Evolutionary conservation across 2,888 invertebrate species (phyloP).

Genomic region (Dasypolia templi): DNA sequence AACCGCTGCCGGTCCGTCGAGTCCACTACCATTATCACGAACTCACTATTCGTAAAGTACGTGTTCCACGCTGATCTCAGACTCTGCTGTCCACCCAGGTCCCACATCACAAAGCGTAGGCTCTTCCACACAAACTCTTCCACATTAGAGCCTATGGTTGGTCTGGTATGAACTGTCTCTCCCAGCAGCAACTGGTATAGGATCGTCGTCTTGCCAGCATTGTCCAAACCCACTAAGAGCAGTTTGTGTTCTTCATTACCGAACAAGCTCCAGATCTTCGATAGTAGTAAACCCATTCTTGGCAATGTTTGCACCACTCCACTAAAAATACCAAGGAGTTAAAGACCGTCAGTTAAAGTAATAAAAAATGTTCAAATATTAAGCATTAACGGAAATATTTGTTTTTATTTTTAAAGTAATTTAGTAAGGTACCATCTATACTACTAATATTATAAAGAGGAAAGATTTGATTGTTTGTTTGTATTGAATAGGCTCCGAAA

Average conservation of each 20-base stretch:
- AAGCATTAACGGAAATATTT: background rate
- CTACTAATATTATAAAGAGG: too few relatives aligned
- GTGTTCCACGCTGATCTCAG: slow-evolving; percentile 99
- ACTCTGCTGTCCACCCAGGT: slow-evolving; percentile 99
- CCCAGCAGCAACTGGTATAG: slow-evolving; percentile 99
- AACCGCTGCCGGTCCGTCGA: slow-evolving; percentile 98
- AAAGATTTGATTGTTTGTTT: too few relatives aligned
- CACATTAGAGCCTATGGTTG: slow-evolving; percentile 99
- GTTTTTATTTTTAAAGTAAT: background rate
- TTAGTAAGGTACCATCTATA: background rate
- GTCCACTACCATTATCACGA: slow-evolving; percentile 99
- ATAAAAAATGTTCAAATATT: slow-evolving; percentile 1
- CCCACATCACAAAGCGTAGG: slow-evolving; percentile 99
- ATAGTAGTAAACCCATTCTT: slow-evolving; percentile 97
- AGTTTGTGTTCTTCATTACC: slow-evolving; percentile 99
- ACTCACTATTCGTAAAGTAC: slow-evolving; percentile 99
- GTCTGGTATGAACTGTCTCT: slow-evolving; percentile 99
- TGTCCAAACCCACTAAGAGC: slow-evolving; percentile 98
- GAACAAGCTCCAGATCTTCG: slow-evolving; percentile 98
- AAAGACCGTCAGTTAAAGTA: slow-evolving; percentile 82
- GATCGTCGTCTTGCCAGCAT: slow-evolving; percentile 99
- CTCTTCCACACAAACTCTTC: slow-evolving; percentile 99
- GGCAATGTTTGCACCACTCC: slow-evolving; percentile 58
- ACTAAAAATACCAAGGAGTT: slow-evolving; percentile 58
- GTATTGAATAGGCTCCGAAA: too few relatives aligned